These are phyloP conservation scores for Xestoiulus laeticollis DNA, from an alignment of 2,888 invertebrate genomes.

Conservation along the genomic window DNA sequence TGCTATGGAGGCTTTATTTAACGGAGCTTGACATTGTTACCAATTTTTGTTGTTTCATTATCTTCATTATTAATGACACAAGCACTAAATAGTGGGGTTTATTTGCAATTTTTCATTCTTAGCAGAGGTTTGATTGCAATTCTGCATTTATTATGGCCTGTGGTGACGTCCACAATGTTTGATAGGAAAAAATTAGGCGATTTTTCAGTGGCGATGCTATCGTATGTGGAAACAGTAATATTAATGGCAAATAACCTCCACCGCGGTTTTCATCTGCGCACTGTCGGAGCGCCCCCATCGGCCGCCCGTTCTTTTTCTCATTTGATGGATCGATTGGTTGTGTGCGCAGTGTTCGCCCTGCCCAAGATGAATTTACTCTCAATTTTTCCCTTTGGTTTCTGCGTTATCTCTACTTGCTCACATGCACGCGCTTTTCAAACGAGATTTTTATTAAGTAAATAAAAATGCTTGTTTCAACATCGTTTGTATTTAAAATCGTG, in stretches of 20 bases:
- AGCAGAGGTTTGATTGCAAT: too few species aligned
- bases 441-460: slow-evolving; percentile 5
- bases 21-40: too few species aligned
- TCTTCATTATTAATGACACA: too few species aligned
- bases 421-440: background rate
- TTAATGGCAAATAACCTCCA: background rate
- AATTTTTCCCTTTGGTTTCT: background rate
- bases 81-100: too few species aligned
- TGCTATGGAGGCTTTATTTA: too few species aligned
- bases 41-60: too few species aligned
- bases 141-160: too few species aligned
- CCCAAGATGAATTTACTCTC: background rate
- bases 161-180: too few species aligned
- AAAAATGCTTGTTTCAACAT: background rate
- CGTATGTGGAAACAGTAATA: background rate
- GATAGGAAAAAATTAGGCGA: background rate
- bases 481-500: slow-evolving; percentile 23
- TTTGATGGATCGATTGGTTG: slow-evolving; percentile 12
- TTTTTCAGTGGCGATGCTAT: background rate
- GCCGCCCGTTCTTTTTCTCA: background rate
- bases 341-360: slow-evolving; percentile 1
- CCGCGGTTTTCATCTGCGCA: background rate
- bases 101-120: too few species aligned
- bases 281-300: background rate
- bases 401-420: slow-evolving; percentile 16